Evolutionary conservation across 2,797 vertebrate species (phyloP), one percentile per base, ranked within the genome.

Genomic region (Labeo calbasu): DNA sequence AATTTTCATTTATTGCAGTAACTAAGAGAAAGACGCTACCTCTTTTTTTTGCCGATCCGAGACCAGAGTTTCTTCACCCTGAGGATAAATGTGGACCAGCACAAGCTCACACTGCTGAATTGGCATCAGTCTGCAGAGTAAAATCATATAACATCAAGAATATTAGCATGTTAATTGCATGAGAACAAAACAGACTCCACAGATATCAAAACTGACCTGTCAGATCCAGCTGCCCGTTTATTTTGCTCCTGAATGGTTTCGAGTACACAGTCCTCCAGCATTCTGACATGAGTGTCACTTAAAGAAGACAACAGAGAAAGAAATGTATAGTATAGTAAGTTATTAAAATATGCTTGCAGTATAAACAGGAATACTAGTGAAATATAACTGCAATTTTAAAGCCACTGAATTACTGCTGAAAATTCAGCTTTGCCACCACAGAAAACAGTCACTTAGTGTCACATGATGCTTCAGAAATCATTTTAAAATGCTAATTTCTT

Each of bases 51-150:
- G 94, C 43, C 97, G 95, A 92, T 99, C 98, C 23, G 98, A 98
- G 55, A 99, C 98, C 83, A 99, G 94, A 4, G 96, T 97, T 78
- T 99, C 98, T 87, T 99, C 98, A 12, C 98, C 98, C 89, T 97
- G 97, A 0, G 98, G 98, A 87, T 96, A 97, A 0, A 98, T 98
- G 90, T 99, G 98, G 88, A 99, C 95, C 86, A 99, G 93, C 66
- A 99, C 97, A 87, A 99, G 92, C 19, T 99, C 98, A 90, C 98
- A 99, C 88, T 98, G 97, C 92, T 99, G 98, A 92, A 99, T 98
- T 90, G 97, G 96, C 98, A 99, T 99, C 81, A 99, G 93, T 90
- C 98, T 96, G 81, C 80, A 92, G 86, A 2, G 84, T 43, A 78
- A 10, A 82, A 59, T 32, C 53, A 68, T 14, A 7, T 5, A 53